A percentile compares a stretch with the other conserved stretches of the same genome.
Evolutionary conservation across 2,888 invertebrate species (phyloP).

Genomic region (Drosophila peninsularis): DNA sequence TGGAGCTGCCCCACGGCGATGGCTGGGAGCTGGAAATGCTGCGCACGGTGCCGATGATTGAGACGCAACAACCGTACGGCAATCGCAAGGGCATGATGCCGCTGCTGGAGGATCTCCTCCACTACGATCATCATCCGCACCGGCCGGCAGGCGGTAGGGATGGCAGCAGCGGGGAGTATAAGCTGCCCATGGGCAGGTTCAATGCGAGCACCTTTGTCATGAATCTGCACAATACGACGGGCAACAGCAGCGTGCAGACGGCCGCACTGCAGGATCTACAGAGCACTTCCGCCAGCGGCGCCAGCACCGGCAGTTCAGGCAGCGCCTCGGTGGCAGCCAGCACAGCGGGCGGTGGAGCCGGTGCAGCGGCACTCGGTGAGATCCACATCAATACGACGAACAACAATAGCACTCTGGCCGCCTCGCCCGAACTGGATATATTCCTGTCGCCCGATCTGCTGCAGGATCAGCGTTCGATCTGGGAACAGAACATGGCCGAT

Average conservation of each 20-base stretch:
- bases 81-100: constrained; percentile 85
- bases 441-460: constrained; percentile 83
- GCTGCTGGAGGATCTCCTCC: constrained; percentile 83
- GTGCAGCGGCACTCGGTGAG: constrained; percentile 53
- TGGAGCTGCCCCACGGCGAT: constrained; percentile 82
- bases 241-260: constrained; percentile 76
- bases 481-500: constrained; percentile 87
- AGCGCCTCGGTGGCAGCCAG: constrained; percentile 1
- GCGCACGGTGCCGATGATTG: constrained; percentile 82
- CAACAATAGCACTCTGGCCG: constrained; percentile 25
- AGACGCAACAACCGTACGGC: constrained; percentile 83
- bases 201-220: constrained; percentile 87
- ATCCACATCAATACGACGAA: constrained; percentile 63
- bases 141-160: not conserved
- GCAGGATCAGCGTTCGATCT: constrained; percentile 85
- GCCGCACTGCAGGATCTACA: constrained; percentile 81
- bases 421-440: constrained; percentile 70
- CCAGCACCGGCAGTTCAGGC: constrained; percentile 29
- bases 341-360: constrained; percentile 20
- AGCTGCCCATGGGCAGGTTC: constrained; percentile 83
- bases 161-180: constrained; percentile 34
- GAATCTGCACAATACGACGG: constrained; percentile 85
- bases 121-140: constrained; percentile 88
- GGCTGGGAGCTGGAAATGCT: constrained; percentile 84
- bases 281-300: constrained; percentile 36